phyloP scores from a whole-genome alignment of 2,888 invertebrate genomes.

The Thera britannica region DNA sequence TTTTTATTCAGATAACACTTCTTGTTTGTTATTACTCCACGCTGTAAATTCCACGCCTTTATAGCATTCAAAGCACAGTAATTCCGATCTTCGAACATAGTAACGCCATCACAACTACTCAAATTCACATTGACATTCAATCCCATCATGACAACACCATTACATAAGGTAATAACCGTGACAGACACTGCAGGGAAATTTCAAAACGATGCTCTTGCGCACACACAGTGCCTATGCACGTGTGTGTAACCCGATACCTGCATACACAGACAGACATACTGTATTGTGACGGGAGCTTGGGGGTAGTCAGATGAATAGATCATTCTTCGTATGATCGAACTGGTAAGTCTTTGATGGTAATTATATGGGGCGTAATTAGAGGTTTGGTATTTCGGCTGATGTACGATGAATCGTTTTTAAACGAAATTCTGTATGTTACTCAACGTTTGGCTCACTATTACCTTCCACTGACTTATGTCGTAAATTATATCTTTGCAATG shows the following conservation, averaged over 20 bases:
- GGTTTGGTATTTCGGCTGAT: slow-evolving; percentile 29
- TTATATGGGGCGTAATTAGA: slow-evolving; percentile 35
- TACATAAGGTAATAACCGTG: slow-evolving; percentile 46
- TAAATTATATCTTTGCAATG: background rate
- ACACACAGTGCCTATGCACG: slow-evolving; percentile 36
- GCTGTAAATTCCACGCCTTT: slow-evolving; percentile 28
- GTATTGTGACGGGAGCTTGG: slow-evolving; percentile 32
- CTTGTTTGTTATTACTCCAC: slow-evolving; percentile 20
- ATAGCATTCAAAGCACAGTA: slow-evolving; percentile 32
- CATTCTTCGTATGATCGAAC: slow-evolving; percentile 32
- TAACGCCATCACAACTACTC: slow-evolving; percentile 33
- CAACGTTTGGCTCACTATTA: slow-evolving; percentile 17
- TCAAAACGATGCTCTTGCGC: slow-evolving; percentile 39
- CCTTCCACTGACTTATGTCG: background rate
- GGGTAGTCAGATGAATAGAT: slow-evolving; percentile 37
- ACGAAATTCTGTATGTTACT: slow-evolving; percentile 16
- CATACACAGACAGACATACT: slow-evolving; percentile 37
- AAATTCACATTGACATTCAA: slow-evolving; percentile 43
- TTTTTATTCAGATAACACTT: slow-evolving; percentile 25
- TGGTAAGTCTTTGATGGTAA: slow-evolving; percentile 36
- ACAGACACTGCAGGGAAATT: slow-evolving; percentile 43
- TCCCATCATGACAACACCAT: slow-evolving; percentile 42
- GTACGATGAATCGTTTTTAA: slow-evolving; percentile 24
- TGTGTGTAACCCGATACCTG: slow-evolving; percentile 42
- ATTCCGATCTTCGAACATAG: slow-evolving; percentile 33